A percentile compares a stretch with the other conserved stretches of the same genome.
phyloP scores from a whole-genome alignment of 2,113 vertebrate genomes.

The Pseudolaguvia tuberculata region DNA sequence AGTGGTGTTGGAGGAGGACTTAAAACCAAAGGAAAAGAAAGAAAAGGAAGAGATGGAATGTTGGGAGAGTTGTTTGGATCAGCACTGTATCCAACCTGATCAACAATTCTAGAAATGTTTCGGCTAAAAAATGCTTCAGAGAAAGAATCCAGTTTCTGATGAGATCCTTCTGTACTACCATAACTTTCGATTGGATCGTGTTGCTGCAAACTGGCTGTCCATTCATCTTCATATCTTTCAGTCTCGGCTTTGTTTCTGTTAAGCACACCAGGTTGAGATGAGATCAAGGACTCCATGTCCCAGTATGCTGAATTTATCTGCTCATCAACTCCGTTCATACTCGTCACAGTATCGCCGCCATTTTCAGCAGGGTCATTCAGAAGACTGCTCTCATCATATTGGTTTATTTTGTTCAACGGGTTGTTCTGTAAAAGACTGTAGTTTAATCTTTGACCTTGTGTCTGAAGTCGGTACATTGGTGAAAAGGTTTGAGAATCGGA shows the following conservation, averaged over 20 bases:
- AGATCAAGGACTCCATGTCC: constrained; percentile 33
- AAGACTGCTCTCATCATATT: constrained; percentile 37
- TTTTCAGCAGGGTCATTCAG: constrained; percentile 27
- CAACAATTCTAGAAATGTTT: constrained; percentile 15
- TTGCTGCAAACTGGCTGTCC: constrained; percentile 36
- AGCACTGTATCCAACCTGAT: constrained; percentile 24
- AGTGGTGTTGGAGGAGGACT: constrained; percentile 68
- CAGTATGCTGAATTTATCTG: constrained; percentile 30
- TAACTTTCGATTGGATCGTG: constrained; percentile 30
- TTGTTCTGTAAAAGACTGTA: constrained; percentile 31
- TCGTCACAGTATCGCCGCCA: background rate
- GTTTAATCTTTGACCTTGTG: constrained; percentile 41
- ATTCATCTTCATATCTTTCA: constrained; percentile 34
- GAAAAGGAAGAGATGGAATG: constrained; percentile 52
- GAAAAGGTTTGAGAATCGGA: constrained; percentile 33
- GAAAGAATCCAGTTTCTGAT: constrained; percentile 74
- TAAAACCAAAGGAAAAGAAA: constrained; percentile 61
- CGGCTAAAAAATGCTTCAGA: constrained; percentile 67
- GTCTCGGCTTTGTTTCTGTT: constrained; percentile 33
- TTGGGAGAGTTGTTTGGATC: constrained; percentile 46
- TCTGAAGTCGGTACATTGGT: constrained; percentile 36
- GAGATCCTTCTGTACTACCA: constrained; percentile 12
- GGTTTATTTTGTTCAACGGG: constrained; percentile 14
- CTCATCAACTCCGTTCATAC: constrained; percentile 33
- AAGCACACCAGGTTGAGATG: constrained; percentile 12